Conservation (phyloP, 2,888 invertebrate genomes). For the Ditula angustiorana region DNA sequence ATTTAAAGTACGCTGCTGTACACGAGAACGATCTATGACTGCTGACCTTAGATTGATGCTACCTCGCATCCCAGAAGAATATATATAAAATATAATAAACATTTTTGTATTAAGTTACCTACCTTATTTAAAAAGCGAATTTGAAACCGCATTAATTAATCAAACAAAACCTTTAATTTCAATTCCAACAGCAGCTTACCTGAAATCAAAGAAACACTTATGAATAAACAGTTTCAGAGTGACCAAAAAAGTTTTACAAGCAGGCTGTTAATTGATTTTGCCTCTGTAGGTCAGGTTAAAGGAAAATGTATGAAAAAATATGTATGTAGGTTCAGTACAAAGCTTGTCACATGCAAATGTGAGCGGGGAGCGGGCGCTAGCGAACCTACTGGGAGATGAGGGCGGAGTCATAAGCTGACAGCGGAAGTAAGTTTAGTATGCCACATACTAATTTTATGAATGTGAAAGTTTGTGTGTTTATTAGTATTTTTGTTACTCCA, state of each 20-base stretch:
- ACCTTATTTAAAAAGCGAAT: not conserved
- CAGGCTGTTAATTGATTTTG: constrained; percentile 27
- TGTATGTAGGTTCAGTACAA: constrained; percentile 53
- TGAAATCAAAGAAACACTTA: constrained; percentile 1
- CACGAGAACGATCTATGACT: too few species aligned
- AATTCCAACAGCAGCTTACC: not conserved
- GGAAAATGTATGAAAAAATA: constrained; percentile 62
- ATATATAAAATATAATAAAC: too few species aligned
- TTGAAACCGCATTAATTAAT: not conserved
- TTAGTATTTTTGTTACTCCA: too few species aligned
- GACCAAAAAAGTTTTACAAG: not conserved
- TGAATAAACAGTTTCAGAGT: not conserved
- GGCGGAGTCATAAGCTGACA: constrained; percentile 20
- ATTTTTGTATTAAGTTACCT: not conserved
- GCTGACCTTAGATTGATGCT: too few species aligned
- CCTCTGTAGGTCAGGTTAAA: constrained; percentile 38
- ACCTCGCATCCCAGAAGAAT: too few species aligned
- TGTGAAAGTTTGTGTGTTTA: too few species aligned
- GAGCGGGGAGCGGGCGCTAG: constrained; percentile 3
- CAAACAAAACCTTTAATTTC: not conserved
- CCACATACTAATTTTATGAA: too few species aligned
- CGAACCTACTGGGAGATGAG: constrained; percentile 40
- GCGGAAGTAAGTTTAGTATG: not conserved
- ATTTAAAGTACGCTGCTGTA: too few species aligned
- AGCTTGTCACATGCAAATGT: constrained; percentile 62